phyloP scores from a whole-genome alignment of 2,797 vertebrate genomes.

The Merluccius polli region DNA sequence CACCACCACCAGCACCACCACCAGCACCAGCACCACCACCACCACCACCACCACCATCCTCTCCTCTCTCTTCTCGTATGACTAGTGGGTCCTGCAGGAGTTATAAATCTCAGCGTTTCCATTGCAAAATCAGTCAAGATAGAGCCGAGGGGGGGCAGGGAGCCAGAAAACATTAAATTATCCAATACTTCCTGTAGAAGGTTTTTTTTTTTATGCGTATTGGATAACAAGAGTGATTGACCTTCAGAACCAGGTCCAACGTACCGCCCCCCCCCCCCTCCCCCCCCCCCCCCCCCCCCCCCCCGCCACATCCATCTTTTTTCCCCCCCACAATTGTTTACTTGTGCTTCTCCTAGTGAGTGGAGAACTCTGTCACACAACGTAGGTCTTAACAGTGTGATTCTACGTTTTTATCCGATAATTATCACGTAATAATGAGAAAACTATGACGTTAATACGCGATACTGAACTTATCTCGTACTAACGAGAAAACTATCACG shows the following conservation, averaged over 20 bases:
- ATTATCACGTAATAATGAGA: too few species aligned
- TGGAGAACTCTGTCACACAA: conserved; percentile 53
- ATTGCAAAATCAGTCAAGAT: conserved; percentile 72
- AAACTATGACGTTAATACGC: too few species aligned
- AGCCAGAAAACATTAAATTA: conserved; percentile 73
- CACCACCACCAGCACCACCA: conserved; percentile 22
- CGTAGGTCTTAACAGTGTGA: conserved; percentile 34
- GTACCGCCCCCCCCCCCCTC: conserved; percentile 61
- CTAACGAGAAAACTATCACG: too few species aligned
- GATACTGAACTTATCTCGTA: too few species aligned
- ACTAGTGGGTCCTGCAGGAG: conserved; percentile 76
- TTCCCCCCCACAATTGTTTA: too few species aligned
- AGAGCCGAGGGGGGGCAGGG: conserved; percentile 49
- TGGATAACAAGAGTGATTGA: conserved; percentile 62
- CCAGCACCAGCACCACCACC: background rate
- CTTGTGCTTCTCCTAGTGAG: too few species aligned
- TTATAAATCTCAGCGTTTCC: conserved; percentile 75
- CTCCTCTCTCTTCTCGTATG: conserved; percentile 62
- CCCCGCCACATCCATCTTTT: conserved; percentile 44
- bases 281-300: conserved; percentile 57
- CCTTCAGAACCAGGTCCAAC: conserved; percentile 36
- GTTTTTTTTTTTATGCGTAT: conserved; percentile 55
- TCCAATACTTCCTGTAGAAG: conserved; percentile 72
- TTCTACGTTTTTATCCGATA: too few species aligned
- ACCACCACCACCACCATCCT: conserved; percentile 5